Evolutionary conservation across 2,113 vertebrate genomes (phyloP).

Genomic region (Perca flavescens): DNA sequence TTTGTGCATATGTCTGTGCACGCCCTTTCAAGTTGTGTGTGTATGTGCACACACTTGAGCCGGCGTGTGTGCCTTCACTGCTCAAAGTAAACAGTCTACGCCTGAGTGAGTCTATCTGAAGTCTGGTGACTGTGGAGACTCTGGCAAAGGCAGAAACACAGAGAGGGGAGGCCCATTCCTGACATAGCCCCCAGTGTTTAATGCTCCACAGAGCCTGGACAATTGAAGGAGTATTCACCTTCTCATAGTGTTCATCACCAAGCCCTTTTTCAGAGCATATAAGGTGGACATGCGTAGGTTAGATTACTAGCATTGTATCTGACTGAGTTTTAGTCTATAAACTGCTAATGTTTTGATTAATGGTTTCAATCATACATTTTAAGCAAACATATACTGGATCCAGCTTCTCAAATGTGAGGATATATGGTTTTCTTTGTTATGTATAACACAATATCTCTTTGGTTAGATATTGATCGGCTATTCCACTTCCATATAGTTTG

Average conservation of each 20-base stretch:
- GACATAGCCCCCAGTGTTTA: slow-evolving; percentile 70
- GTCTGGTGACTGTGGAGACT: slow-evolving; percentile 64
- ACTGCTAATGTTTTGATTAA: background rate
- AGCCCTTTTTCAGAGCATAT: slow-evolving; percentile 37
- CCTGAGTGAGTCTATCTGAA: slow-evolving; percentile 72
- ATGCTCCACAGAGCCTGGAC: slow-evolving; percentile 72
- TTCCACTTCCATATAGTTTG: background rate
- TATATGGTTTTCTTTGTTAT: background rate
- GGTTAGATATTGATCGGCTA: no score
- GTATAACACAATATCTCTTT: background rate
- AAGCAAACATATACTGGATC: background rate
- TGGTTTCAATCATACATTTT: background rate
- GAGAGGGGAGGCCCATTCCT: slow-evolving; percentile 65
- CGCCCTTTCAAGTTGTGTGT: background rate
- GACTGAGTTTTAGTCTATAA: background rate
- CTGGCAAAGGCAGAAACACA: slow-evolving; percentile 47
- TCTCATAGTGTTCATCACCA: slow-evolving; percentile 44
- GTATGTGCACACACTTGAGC: background rate
- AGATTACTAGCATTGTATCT: background rate
- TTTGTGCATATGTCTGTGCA: slow-evolving; percentile 6
- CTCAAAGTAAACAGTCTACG: slow-evolving; percentile 75
- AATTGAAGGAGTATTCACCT: slow-evolving; percentile 68
- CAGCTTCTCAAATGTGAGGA: background rate
- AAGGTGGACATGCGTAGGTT: slow-evolving; percentile 7
- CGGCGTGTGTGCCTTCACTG: background rate